Percentiles rank a stretch among this genome's conserved stretches.
Evolutionary conservation across 1,140 invertebrate genomes (phyloP).

Genomic region (Aricia agestis): DNA sequence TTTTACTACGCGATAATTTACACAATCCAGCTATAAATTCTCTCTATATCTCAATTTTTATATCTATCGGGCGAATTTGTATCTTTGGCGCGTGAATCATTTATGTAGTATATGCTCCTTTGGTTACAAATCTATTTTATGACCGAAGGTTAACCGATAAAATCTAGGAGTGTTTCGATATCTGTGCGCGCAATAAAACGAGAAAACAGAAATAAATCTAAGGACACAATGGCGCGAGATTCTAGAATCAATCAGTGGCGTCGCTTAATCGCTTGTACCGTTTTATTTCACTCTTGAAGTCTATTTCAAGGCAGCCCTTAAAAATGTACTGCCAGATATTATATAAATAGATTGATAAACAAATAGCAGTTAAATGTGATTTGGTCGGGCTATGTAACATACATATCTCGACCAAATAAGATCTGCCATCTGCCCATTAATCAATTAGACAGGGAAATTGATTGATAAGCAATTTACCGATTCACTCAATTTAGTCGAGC

Average conservation of each 20-base stretch:
- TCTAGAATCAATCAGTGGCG: slow-evolving; percentile 62
- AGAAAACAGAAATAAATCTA: slow-evolving; percentile 74
- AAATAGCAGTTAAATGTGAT: no score
- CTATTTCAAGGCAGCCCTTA: background rate
- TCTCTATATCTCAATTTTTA: slow-evolving; percentile 66
- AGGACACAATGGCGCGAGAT: slow-evolving; percentile 52
- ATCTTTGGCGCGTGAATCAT: slow-evolving; percentile 70
- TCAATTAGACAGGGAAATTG: no score
- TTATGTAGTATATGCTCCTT: slow-evolving; percentile 70
- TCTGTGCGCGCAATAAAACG: slow-evolving; percentile 74
- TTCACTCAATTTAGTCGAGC: no score
- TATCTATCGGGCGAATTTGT: slow-evolving; percentile 67
- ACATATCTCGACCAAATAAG: no score
- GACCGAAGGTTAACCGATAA: slow-evolving; percentile 75
- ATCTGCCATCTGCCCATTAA: no score
- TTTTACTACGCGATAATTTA: slow-evolving; percentile 71
- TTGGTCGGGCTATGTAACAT: no score
- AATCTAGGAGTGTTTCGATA: slow-evolving; percentile 75
- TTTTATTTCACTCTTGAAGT: slow-evolving; percentile 46
- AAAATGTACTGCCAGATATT: background rate
- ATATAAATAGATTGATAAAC: no score
- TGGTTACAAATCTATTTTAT: slow-evolving; percentile 74
- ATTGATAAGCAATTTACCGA: no score
- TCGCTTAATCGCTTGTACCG: slow-evolving; percentile 52
- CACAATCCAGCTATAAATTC: slow-evolving; percentile 71